These are phyloP conservation scores for Elephantulus edwardii DNA, from an alignment of 2,113 vertebrate genomes.

Conservation along the genomic window DNA sequence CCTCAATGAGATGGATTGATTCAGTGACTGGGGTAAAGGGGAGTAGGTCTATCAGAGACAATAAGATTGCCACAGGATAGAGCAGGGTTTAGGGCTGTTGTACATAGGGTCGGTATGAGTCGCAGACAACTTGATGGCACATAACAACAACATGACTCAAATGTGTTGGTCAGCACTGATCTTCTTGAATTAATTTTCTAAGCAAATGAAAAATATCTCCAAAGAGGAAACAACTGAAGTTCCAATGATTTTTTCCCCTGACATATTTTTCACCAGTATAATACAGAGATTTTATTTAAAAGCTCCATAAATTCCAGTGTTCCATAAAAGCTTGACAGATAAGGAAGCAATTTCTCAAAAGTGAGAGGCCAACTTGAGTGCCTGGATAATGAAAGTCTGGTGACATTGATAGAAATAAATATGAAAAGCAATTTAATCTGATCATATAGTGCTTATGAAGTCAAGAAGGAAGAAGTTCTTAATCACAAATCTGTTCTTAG, in stretches of 20 bases:
- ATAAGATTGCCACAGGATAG: too few species aligned
- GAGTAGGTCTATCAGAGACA: too few species aligned
- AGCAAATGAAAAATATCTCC: not conserved
- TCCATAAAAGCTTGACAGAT: slow-evolving; percentile 17
- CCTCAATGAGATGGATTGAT: too few species aligned
- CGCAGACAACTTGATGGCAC: too few species aligned
- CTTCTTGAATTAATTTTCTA: not conserved
- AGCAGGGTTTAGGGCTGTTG: too few species aligned
- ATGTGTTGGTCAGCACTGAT: not conserved
- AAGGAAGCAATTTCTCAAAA: slow-evolving; percentile 34
- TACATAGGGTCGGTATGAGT: too few species aligned
- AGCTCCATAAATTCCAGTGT: slow-evolving; percentile 30
- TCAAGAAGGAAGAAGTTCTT: not conserved
- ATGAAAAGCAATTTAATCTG: slow-evolving; percentile 5
- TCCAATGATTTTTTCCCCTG: not conserved
- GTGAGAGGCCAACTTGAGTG: not conserved
- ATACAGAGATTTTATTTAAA: slow-evolving; percentile 54
- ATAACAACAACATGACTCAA: too few species aligned
- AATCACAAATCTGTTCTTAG: not conserved
- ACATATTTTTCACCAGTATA: not conserved
- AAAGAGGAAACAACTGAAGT: not conserved
- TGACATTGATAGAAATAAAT: not conserved
- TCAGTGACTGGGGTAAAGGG: too few species aligned
- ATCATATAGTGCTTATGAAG: not conserved
- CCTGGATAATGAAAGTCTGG: rapidly evolving